These are phyloP conservation scores for Bubo bubo DNA, from an alignment of 2,113 vertebrate genomes.

Conservation along the genomic window DNA sequence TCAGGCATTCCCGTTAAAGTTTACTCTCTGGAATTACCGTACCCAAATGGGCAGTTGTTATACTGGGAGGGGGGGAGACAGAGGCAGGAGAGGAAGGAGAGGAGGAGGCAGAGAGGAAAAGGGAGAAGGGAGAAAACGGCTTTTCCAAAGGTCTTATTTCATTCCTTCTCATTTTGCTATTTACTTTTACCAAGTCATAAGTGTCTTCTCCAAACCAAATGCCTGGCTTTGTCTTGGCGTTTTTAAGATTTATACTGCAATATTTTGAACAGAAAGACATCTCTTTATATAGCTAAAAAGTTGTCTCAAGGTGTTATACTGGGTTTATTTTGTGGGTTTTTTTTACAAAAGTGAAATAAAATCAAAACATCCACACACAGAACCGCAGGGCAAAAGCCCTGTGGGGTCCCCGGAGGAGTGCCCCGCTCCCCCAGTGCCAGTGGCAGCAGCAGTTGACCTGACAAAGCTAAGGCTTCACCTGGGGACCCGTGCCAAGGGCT, in stretches of 20 bases:
- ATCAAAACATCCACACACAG: neutral
- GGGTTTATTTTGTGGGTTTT: neutral
- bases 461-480: neutral
- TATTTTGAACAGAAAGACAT: neutral
- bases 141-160: conserved; percentile 48
- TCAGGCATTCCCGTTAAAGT: conserved; percentile 75
- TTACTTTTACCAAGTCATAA: conserved; percentile 37
- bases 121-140: neutral
- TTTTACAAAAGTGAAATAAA: neutral
- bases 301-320: neutral
- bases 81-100: conserved; percentile 28
- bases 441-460: fast-evolving
- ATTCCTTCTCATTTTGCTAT: conserved; percentile 28
- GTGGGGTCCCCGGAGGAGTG: fast-evolving
- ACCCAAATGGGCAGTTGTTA: conserved; percentile 62
- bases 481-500: neutral
- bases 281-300: neutral
- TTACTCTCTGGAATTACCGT: conserved; percentile 65
- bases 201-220: conserved; percentile 19
- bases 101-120: conserved; percentile 7
- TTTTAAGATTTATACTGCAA: conserved; percentile 22
- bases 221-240: neutral
- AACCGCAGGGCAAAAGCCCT: neutral
- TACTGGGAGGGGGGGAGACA: neutral
- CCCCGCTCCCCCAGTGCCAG: neutral